Evolutionary conservation across 2,797 vertebrate genomes (phyloP).

Genomic region (Crypturellus tataupa): DNA sequence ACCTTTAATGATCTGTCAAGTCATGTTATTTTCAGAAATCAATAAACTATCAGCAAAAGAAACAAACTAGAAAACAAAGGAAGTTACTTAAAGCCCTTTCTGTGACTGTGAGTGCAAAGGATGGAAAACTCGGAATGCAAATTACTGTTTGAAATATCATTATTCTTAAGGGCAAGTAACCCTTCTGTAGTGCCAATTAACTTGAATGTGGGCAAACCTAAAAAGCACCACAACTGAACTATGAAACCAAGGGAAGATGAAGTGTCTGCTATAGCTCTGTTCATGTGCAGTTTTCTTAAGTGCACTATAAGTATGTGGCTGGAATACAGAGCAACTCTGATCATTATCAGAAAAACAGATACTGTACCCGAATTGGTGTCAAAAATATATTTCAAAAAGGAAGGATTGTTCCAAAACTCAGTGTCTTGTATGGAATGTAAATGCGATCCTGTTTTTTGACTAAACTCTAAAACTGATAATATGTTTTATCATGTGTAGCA

Average conservation of each 20-base stretch:
- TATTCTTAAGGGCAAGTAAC: slow-evolving; percentile 2
- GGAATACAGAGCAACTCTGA: neutral
- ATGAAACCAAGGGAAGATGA: neutral
- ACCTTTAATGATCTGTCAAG: slow-evolving; percentile 38
- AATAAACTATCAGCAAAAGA: slow-evolving; percentile 21
- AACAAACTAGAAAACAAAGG: neutral
- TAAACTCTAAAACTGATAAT: neutral
- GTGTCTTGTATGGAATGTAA: neutral
- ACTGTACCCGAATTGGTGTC: neutral
- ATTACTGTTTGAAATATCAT: slow-evolving; percentile 29
- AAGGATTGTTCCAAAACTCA: neutral
- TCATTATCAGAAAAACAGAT: neutral
- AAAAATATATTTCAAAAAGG: neutral
- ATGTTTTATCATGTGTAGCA: neutral
- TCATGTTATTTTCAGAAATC: slow-evolving; percentile 46
- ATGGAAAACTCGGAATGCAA: slow-evolving; percentile 27
- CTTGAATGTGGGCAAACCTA: neutral
- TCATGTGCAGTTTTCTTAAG: neutral
- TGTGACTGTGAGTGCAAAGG: neutral
- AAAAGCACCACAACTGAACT: neutral
- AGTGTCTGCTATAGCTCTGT: neutral
- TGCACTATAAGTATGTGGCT: neutral
- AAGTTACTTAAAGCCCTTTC: neutral
- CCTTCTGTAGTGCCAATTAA: slow-evolving; percentile 37
- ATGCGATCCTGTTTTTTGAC: neutral